phyloP scores from a whole-genome alignment of 2,888 invertebrate genomes.

The Nephrotoma guestfalica region DNA sequence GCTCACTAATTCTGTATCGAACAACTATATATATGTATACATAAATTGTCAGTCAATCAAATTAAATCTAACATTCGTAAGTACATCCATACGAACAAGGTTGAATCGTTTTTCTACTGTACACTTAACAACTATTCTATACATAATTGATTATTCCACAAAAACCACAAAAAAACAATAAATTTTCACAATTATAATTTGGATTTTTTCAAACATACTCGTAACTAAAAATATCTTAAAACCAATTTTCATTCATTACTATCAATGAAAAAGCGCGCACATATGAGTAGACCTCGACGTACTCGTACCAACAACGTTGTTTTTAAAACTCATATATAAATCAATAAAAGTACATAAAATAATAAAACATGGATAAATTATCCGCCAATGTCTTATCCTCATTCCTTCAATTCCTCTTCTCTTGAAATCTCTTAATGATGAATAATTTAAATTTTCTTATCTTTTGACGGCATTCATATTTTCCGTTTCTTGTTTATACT shows the following conservation, averaged over 20 bases:
- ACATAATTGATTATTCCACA: neutral
- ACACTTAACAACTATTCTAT: neutral
- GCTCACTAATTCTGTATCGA: neutral
- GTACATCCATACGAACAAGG: neutral
- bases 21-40: neutral
- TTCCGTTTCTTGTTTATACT: neutral
- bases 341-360: neutral
- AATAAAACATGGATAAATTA: neutral
- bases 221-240: neutral
- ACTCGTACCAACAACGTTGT: neutral
- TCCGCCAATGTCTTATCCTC: neutral
- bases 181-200: neutral
- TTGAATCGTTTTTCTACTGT: neutral
- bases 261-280: neutral
- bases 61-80: neutral
- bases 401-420: neutral
- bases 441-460: conserved; percentile 1
- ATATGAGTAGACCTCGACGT: neutral
- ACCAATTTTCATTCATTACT: neutral
- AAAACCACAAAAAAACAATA: neutral
- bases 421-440: neutral
- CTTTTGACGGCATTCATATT: conserved; percentile 3
- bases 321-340: neutral
- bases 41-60: neutral
- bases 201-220: neutral